Evolutionary conservation across 2,888 invertebrate genomes (phyloP).

Genomic region (Glyphotaelius pellucidus): DNA sequence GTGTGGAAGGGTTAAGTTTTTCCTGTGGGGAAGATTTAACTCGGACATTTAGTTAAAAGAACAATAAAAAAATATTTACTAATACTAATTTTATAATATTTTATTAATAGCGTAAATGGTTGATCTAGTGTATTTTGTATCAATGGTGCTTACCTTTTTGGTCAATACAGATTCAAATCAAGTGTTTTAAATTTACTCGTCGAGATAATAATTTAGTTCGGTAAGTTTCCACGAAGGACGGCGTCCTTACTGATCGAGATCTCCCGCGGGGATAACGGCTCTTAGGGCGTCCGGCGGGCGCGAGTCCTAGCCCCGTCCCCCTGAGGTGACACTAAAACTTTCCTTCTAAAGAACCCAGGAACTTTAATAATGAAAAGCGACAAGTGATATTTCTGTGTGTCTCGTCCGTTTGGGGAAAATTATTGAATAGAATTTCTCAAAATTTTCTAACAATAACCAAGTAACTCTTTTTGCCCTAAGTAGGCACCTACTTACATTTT

Average conservation of each 20-base stretch:
- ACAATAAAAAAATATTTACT: too few species aligned
- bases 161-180: not conserved
- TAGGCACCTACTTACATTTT: not conserved
- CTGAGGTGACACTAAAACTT: not conserved
- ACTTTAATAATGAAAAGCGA: not conserved
- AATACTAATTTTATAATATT: too few species aligned
- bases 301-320: not conserved
- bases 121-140: not conserved
- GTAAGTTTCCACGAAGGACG: not conserved
- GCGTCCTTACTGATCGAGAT: not conserved
- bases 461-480: not conserved
- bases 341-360: not conserved
- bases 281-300: not conserved
- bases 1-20: too few species aligned
- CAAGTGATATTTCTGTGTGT: not conserved
- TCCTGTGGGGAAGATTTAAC: too few species aligned
- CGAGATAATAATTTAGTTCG: not conserved
- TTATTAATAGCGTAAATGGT: too few species aligned
- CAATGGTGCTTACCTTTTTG: not conserved
- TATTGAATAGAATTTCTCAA: not conserved
- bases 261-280: not conserved
- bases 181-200: not conserved
- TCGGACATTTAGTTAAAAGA: too few species aligned
- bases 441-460: not conserved
- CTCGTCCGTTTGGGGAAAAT: not conserved